Base-by-base conservation (phyloP, 2,113 vertebrate genomes). In the Motacilla alba region DNA sequence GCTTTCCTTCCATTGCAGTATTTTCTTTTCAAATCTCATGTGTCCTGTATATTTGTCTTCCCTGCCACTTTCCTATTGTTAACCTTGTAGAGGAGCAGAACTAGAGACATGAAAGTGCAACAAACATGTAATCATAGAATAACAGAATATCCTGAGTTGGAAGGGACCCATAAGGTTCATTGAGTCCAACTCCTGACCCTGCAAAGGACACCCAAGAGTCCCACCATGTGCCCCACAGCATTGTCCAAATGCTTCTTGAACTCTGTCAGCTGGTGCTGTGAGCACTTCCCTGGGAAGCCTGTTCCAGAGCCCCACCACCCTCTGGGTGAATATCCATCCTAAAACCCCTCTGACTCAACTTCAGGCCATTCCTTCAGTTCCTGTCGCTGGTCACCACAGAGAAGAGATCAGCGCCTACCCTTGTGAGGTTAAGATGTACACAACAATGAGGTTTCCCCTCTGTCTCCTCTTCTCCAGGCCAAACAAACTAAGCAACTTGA, bases 191-290 rank as follows among this genome's bases (percentile, higher is more conserved):
- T 11, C 24, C 41, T 55, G 26, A 7, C 10, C 30, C 47, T 55
- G 12, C 17, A 27, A 13, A 55, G 14, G 8, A 23, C 14, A 41
- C 9, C 47, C 21, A 47, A 26, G 7, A 47, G 15, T 41, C 47
- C 4, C 11, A 62, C 5, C 10, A 9, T 0, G 1, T 82, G 13
- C 16, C 53, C 1, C 3, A 75, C 3, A 22, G 11, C 11, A 22
- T 8, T 47, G 30, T 41, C 24, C 17, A 41, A 60, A 47, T 2
- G 2, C 17, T 35, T 30, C 19, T 14, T 60, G 52, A 39, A 6
- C 30, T 75, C 39, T 35, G 13, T 11, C 62, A 68, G 13, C 4
- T 46, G 30, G 8, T 41, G 30, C 39, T 83, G 20, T 47, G 20
- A 47, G 5, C 6, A 68, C 3, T 35, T 31, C 30, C 11, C 23